Conservation (phyloP, 2,113 vertebrate species). For the Odontesthes bonariensis region DNA sequence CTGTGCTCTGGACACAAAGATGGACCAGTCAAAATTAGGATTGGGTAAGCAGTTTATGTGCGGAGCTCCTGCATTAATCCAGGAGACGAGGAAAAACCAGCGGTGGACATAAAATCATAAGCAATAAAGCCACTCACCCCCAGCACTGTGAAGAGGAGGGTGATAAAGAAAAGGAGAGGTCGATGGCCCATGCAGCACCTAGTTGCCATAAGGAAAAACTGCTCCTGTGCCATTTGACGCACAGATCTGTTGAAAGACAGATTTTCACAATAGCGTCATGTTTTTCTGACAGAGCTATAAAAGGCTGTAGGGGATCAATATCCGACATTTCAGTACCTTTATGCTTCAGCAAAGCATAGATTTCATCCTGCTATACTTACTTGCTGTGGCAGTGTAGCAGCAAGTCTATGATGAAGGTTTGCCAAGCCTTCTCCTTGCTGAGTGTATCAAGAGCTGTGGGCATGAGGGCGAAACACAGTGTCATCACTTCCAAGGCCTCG, state of each 20-base stretch:
- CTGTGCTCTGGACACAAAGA: constrained; percentile 89
- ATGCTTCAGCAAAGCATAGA: neutral
- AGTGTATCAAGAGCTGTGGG: constrained; percentile 96
- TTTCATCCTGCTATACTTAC: constrained; percentile 80
- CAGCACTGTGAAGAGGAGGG: constrained; percentile 96
- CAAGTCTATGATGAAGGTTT: constrained; percentile 98
- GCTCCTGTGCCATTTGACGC: constrained; percentile 98
- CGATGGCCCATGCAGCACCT: constrained; percentile 99
- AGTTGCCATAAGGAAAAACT: constrained; percentile 99
- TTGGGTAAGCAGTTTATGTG: neutral
- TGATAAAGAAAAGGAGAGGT: constrained; percentile 98
- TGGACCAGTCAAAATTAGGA: neutral
- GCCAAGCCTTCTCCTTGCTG: constrained; percentile 99
- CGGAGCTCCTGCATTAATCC: neutral
- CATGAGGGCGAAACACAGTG: constrained; percentile 97
- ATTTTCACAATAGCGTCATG: neutral
- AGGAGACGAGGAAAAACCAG: neutral
- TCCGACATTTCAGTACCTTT: neutral
- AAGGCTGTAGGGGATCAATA: neutral
- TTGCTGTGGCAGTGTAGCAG: constrained; percentile 98
- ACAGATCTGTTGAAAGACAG: constrained; percentile 86
- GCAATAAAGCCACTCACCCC: constrained; percentile 73
- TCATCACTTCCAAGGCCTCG: constrained; percentile 98
- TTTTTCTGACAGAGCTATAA: neutral
- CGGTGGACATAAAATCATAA: neutral